Base-by-base conservation (phyloP, 2,888 invertebrate species). In the Scaeva pyrastri region DNA sequence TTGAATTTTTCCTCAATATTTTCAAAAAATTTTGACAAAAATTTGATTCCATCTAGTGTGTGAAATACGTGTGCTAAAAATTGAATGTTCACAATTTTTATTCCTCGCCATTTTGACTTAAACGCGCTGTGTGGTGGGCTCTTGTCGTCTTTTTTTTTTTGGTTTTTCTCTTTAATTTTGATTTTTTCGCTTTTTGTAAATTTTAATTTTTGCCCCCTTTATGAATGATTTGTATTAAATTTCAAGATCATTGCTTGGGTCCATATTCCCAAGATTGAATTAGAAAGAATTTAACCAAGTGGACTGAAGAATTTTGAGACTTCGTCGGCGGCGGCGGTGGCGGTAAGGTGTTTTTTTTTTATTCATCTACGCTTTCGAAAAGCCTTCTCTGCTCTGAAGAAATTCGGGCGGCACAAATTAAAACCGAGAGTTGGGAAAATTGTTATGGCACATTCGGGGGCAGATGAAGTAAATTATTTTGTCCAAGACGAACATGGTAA, bases 401-500 rank as follows among this genome's bases (percentile, higher is more conserved):
- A 70, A 77, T 86, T 86, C 81, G 73, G 70, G 83, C 83, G 83
- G 83, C 64, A 62, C 78, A 56, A 79, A 64, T 84, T 56, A 79
- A 55, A 48, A 26, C 21, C 48, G 74, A 64, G 74, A 78, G 26
- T 64, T 81, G 39, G 21, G 23, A 64, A 68, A 74, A 82, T 81
- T 86, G 82, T 87, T 80, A 88, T 89, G 89, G 88, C 89, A 80
- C 88, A 88, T 81, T 80, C 90, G 71, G 89, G 91, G 88, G 89
- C 91, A 88, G 90, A 90, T 88, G 92, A 92, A 90, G 89, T 92
- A 76, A 91, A 91, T 88, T 91, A 90, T 88, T 91, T 91, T 88
- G 91, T 90, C 89, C 91, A 90, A 88, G 91, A 92, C 89, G 92
- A 91, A 80, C 90, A 92, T 89, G 92, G 92, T 92, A 89, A 91